Evolutionary conservation across 2,113 vertebrate genomes (phyloP), one percentile per base, ranked within the genome.

Genomic region (Albula goreensis): DNA sequence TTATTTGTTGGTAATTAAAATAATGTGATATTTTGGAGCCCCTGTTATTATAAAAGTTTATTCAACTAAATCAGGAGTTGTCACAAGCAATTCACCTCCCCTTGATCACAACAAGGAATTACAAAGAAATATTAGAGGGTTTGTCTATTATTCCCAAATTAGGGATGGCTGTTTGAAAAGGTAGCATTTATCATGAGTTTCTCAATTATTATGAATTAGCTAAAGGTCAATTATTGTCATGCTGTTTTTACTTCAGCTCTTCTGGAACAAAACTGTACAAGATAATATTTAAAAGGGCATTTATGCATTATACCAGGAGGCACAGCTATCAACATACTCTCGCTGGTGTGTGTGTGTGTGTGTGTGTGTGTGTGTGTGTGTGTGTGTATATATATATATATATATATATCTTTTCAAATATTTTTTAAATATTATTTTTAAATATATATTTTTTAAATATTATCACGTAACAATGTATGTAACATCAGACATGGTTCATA

Each of bases 1-100:
- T 85, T 85, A 60, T 60, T 80, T 85, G 48, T 85, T 17, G 41
- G 74, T 85, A 56, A 85, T 85, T 85, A 85, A 50, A 31, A 56
- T 48, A 78, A 48, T 78, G 63, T n/a, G 15, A 25, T 15, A 48
- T 17, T 50, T 8, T 22, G 17, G 52, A 52, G 25, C 84, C 10
- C 83, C 56, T 49, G 25, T 60, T 49, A 56, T 60, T 79, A 49
- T 79, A 77, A 56, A 79, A 78, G 52, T 25, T 78, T 22, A 78
- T 25, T 80, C 13, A 48, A 56, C 74, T 85, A 80, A 85, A 85
- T 60, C 52, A 48, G 51, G 52, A 57, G 15, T 11, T 12, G 11
- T 80, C 25, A 78, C 74, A 31, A 78, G 25, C 2, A 50, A 78
- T 57, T 53, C 77, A 79, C 78, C 78, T 79, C 78, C 49, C 78